A percentile compares a stretch with the other conserved stretches of the same genome.
Evolutionary conservation across 2,888 invertebrate genomes (phyloP).

Genomic region (Phoronis australis): DNA sequence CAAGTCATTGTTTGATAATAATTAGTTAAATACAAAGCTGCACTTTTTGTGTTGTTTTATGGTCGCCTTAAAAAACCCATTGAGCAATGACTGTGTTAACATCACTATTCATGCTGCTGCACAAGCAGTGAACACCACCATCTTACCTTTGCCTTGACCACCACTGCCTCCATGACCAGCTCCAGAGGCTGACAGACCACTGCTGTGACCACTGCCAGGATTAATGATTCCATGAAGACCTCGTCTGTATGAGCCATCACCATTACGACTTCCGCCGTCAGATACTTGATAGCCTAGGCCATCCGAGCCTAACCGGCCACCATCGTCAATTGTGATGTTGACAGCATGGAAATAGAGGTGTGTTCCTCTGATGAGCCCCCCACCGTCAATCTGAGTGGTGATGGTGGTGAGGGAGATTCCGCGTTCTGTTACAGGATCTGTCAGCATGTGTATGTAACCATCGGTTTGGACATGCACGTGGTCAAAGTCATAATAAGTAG

Average conservation of each 20-base stretch:
- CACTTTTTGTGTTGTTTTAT: no score
- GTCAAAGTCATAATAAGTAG: constrained; percentile 23
- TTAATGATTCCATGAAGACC: constrained; percentile 26
- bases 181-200: constrained; percentile 19
- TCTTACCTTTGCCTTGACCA: constrained; percentile 22
- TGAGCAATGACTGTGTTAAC: no score
- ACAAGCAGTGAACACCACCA: neutral
- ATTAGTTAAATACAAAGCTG: no score
- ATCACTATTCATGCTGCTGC: no score
- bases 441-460: constrained; percentile 30
- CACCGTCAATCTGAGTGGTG: constrained; percentile 24
- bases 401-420: constrained; percentile 23
- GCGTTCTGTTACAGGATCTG: constrained; percentile 24
- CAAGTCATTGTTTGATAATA: no score
- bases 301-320: constrained; percentile 25
- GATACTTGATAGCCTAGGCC: constrained; percentile 24
- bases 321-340: constrained; percentile 30
- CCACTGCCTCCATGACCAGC: constrained; percentile 36
- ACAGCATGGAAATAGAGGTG: constrained; percentile 23
- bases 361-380: constrained; percentile 28
- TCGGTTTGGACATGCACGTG: constrained; percentile 31
- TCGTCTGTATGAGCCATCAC: constrained; percentile 3
- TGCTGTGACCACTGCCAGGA: constrained; percentile 23
- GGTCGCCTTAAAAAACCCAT: no score
- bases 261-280: constrained; percentile 16